Evolutionary conservation across 2,797 vertebrate genomes (phyloP).

Genomic region (Peromyscus melanophrys): DNA sequence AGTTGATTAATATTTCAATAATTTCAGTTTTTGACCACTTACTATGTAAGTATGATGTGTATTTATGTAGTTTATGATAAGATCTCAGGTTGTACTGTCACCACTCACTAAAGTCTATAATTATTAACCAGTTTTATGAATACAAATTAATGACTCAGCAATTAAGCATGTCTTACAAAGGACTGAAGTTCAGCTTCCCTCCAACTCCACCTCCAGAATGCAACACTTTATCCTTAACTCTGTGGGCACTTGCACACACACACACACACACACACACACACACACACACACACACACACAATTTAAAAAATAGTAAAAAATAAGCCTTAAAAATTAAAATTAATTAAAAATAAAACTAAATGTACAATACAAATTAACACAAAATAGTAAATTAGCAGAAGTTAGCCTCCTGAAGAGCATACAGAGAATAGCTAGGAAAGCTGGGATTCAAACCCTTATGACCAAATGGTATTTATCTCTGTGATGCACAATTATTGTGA

Average conservation of each 20-base stretch:
- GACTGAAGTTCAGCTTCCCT: not conserved
- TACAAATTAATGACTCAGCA: constrained; percentile 40
- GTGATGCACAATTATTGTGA: not conserved
- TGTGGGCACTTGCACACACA: too few relatives aligned
- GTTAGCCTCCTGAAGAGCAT: not conserved
- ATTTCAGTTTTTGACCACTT: constrained; percentile 19
- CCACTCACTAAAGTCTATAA: not conserved
- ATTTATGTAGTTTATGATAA: not conserved
- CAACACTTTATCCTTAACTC: not conserved
- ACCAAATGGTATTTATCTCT: not conserved
- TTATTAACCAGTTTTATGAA: not conserved
- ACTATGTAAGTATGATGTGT: not conserved
- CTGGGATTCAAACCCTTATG: not conserved
- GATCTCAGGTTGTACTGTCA: not conserved
- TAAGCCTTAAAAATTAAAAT: not conserved
- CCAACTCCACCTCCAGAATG: not conserved
- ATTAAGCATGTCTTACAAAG: not conserved
- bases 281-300: not conserved
- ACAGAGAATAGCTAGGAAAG: not conserved
- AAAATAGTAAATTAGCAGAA: not conserved
- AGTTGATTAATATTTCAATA: not conserved
- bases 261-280: not conserved
- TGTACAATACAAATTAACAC: not conserved
- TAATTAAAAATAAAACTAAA: not conserved
- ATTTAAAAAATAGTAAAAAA: not conserved